Base-by-base conservation (phyloP, 2,113 vertebrate species). In the Aramus guarauna region DNA sequence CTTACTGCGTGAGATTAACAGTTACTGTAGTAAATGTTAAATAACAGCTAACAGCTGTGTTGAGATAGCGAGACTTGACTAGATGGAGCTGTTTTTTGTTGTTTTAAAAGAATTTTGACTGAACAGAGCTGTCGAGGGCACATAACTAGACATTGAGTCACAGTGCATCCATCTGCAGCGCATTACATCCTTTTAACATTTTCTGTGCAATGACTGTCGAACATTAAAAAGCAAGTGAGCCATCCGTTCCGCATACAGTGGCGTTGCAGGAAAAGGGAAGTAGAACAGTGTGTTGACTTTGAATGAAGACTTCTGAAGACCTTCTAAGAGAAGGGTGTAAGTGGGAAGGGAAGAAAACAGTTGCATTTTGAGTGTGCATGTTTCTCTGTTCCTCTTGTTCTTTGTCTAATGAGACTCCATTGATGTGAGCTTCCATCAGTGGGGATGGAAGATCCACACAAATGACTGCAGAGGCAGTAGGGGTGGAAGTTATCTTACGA, bases 131-230 rank as follows among this genome's bases (percentile, higher is more conserved):
- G 82, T 89, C 3, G 30, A 92, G 95, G 76, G 94, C 92, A 52
- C 96, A 94, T 96, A 97, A 88, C 93, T 95, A 96, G 96, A 97
- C 97, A 92, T 3, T 96, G 95, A 97, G 92, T 97, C 95, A 97
- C 72, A 77, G 73, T 82, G 60, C 68, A 77, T 93, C 91, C 90
- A 95, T 95, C 96, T 97, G 94, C 76, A 91, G 81, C 2, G 1
- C 53, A 80, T 97, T 95, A 92, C 81, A 79, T 89, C 66, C 72
- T 93, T 92, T 78, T 63, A 90, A 73, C 12, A 0, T 93, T 87
- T 93, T 76, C 76, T 93, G 19, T 95, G 64, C 72, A 90, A 27
- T 74, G 68, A 45, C 71, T 96, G 76, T 66, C 4, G 17, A 85
- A 56, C 72, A 45, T 55, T 83, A 71, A 64, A 77, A 73, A 71